Evolutionary conservation across 2,797 vertebrate genomes (phyloP).

Genomic region (Leptodactylus fallax): DNA sequence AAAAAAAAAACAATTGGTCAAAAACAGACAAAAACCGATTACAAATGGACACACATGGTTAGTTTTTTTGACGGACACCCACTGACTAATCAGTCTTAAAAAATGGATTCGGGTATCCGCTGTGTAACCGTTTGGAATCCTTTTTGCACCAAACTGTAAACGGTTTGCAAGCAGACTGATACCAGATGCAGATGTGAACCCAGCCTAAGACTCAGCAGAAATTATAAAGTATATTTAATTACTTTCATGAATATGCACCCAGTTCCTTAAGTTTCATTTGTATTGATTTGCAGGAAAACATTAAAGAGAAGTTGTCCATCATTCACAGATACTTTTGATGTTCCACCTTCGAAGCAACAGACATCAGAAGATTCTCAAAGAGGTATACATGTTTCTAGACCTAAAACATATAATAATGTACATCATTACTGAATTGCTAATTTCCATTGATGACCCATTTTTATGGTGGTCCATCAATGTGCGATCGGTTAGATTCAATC

Average conservation of each 20-base stretch:
- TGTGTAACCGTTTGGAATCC: no score
- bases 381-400: constrained; percentile 78
- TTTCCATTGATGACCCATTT: not conserved
- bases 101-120: no score
- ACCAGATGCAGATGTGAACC: no score
- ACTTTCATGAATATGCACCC: no score
- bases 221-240: not conserved
- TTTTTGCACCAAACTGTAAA: no score
- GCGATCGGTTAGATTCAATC: not conserved
- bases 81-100: no score
- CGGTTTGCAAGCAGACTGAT: no score
- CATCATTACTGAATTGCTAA: not conserved
- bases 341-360: constrained; percentile 80
- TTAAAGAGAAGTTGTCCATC: constrained; percentile 82
- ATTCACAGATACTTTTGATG: constrained; percentile 80
- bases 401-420: not conserved
- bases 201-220: not conserved
- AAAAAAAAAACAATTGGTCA: no score
- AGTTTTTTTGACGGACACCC: no score
- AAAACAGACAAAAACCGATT: no score
- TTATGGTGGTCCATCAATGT: not conserved
- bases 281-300: constrained; percentile 23
- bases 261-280: not conserved
- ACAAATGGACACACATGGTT: no score
- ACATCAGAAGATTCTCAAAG: constrained; percentile 86